phyloP scores from a whole-genome alignment of 2,113 vertebrate species.

The Pituophis catenifer region DNA sequence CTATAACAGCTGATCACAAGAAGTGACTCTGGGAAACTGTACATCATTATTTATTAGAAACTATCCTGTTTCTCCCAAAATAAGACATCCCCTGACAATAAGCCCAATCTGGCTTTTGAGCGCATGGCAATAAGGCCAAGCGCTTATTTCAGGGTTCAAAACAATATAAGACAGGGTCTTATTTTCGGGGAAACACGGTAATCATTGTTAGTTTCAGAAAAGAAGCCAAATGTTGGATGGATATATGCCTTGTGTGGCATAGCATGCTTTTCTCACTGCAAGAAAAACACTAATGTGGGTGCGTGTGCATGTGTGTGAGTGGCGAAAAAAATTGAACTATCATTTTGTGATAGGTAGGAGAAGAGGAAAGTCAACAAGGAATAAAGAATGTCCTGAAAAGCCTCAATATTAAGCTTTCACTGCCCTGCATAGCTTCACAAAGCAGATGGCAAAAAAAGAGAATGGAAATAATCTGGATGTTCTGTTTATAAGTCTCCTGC shows the following conservation, averaged over 20 bases:
- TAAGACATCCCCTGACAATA: too few species aligned
- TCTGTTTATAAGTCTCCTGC: neutral
- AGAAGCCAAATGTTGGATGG: neutral
- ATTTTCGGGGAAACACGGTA: too few species aligned
- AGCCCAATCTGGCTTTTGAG: too few species aligned
- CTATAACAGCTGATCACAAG: too few species aligned
- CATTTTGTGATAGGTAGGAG: neutral
- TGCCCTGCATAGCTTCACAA: neutral
- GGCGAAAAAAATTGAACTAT: neutral
- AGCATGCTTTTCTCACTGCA: neutral
- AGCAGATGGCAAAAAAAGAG: neutral
- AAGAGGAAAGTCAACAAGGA: neutral
- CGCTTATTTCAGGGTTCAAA: too few species aligned
- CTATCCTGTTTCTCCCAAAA: too few species aligned
- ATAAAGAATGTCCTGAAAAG: neutral
- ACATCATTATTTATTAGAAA: too few species aligned
- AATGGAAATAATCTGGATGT: neutral
- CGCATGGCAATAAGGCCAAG: too few species aligned
- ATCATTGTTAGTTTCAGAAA: neutral
- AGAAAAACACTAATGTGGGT: neutral
- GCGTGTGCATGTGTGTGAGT: too few species aligned
- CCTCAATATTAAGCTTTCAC: neutral
- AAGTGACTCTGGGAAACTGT: too few species aligned
- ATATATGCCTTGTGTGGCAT: neutral
- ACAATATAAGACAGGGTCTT: too few species aligned